phyloP scores from a whole-genome alignment of 2,113 vertebrate species.

The Thamnaconus septentrionalis region DNA sequence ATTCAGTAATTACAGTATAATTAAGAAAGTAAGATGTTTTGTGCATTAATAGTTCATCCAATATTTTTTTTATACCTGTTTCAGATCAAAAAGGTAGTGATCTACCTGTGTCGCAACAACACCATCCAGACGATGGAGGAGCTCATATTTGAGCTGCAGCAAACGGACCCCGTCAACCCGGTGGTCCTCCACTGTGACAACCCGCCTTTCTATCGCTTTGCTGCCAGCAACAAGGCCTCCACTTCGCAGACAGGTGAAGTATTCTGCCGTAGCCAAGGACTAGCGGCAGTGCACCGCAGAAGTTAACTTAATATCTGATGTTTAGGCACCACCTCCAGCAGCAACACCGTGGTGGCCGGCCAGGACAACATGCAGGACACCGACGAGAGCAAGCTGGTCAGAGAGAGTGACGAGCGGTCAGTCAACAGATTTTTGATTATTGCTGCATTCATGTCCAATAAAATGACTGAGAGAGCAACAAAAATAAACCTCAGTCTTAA shows the following conservation, averaged over 20 bases:
- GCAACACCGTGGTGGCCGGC: slow-evolving; percentile 92
- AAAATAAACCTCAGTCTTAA: too few relatives aligned
- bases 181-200: slow-evolving; percentile 97
- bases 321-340: slow-evolving; percentile 95
- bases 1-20: too few relatives aligned
- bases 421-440: slow-evolving; percentile 29
- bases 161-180: slow-evolving; percentile 96
- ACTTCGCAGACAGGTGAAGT: slow-evolving; percentile 87
- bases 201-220: slow-evolving; percentile 94
- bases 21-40: too few relatives aligned
- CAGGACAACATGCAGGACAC: slow-evolving; percentile 88
- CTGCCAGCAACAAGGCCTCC: slow-evolving; percentile 92
- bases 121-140: slow-evolving; percentile 99
- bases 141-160: slow-evolving; percentile 96
- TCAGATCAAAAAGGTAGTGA: slow-evolving; percentile 97
- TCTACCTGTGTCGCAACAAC: slow-evolving; percentile 96
- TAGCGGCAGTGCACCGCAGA: neutral
- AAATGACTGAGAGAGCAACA: too few relatives aligned
- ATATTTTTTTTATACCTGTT: slow-evolving; percentile 11
- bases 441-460: neutral
- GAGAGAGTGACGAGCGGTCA: slow-evolving; percentile 92
- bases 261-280: neutral
- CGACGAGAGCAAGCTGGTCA: slow-evolving; percentile 85
- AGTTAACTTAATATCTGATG: slow-evolving; percentile 7
- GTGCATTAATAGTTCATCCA: neutral